Evolutionary conservation across 2,888 invertebrate species (phyloP).

Genomic region (Trichogramma dendrolimi): DNA sequence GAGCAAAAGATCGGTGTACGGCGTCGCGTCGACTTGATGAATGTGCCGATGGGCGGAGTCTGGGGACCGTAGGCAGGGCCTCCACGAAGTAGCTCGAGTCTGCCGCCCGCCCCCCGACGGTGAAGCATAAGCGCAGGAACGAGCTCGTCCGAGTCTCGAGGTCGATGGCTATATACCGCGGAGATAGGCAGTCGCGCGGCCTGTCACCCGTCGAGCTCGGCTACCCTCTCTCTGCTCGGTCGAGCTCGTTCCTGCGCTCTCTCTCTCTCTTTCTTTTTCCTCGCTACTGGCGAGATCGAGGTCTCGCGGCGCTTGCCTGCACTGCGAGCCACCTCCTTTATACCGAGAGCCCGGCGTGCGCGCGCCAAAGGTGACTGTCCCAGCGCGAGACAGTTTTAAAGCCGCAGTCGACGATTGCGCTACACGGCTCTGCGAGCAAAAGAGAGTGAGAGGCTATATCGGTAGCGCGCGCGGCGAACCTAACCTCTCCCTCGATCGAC

Average conservation of each 20-base stretch:
- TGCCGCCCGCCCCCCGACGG: too few species aligned
- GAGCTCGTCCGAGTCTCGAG: too few species aligned
- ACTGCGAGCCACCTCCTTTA: constrained; percentile 12
- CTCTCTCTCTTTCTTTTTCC: background rate
- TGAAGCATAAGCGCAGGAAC: too few species aligned
- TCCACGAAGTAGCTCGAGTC: background rate
- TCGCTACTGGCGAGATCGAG: background rate
- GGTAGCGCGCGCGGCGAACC: background rate
- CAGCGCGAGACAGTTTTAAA: constrained; percentile 44
- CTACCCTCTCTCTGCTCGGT: too few species aligned
- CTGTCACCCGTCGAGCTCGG: too few species aligned
- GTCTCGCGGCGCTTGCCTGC: background rate
- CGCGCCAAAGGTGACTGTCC: constrained; percentile 47
- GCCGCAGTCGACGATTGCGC: constrained; percentile 50
- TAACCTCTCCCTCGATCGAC: constrained; percentile 11
- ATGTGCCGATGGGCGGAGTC: background rate
- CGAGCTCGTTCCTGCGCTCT: background rate
- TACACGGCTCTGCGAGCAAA: constrained; percentile 31
- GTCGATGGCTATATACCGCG: too few species aligned
- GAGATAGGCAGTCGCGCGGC: too few species aligned
- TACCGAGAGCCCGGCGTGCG: constrained; percentile 34
- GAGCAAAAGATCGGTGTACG: too few species aligned
- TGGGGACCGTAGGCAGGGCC: background rate
- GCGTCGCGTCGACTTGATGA: too few species aligned
- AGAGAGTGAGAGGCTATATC: too few species aligned